A percentile compares a stretch with the other conserved stretches of the same genome.
Conservation (phyloP, 2,797 vertebrate species). For the Muraenolepis orangiensis region DNA sequence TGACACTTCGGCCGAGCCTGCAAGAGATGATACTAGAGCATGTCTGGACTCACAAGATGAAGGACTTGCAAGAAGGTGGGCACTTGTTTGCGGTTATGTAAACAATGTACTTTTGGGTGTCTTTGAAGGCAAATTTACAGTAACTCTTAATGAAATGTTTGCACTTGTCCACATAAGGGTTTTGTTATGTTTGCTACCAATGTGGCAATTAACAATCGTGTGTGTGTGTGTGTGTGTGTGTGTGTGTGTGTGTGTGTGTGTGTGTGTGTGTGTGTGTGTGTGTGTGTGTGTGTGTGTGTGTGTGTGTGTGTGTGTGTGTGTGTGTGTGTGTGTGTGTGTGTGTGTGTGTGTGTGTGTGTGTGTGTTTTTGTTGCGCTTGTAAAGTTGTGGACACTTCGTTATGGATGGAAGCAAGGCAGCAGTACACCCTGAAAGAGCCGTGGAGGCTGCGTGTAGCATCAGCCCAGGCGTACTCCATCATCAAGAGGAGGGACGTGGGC, state of each 20-base stretch:
- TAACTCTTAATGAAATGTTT: neutral
- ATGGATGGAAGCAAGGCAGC: slow-evolving; percentile 57
- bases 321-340: neutral
- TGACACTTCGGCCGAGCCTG: slow-evolving; percentile 22
- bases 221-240: neutral
- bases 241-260: neutral
- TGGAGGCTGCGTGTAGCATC: slow-evolving; percentile 63
- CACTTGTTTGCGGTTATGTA: neutral
- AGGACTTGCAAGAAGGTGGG: slow-evolving; percentile 61
- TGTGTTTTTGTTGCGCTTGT: neutral
- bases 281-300: neutral
- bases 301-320: neutral
- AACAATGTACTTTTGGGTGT: neutral
- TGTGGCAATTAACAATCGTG: neutral
- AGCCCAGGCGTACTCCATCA: slow-evolving; percentile 49
- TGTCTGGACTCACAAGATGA: slow-evolving; percentile 58
- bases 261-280: neutral
- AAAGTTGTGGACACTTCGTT: slow-evolving; percentile 50
- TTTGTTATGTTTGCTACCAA: neutral
- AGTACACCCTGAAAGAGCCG: slow-evolving; percentile 52
- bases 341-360: neutral
- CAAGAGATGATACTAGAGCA: slow-evolving; percentile 70
- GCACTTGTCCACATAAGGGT: neutral
- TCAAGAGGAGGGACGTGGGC: slow-evolving; percentile 54
- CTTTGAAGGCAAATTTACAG: no score